Evolutionary conservation across 2,797 vertebrate genomes (phyloP), one percentile per base, ranked within the genome.

Genomic region (Syngnathus acus): DNA sequence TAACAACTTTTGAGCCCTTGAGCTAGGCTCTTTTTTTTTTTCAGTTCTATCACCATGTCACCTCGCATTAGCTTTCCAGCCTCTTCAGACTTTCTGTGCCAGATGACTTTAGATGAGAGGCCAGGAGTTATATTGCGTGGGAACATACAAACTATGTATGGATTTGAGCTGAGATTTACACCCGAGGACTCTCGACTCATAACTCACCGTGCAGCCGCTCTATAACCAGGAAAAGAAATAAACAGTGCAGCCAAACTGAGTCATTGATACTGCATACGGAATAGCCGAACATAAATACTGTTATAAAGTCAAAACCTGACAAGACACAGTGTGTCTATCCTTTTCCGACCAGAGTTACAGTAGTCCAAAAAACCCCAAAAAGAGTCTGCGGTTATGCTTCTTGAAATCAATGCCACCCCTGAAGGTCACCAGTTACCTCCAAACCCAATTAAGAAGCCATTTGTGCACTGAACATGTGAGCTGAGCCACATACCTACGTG

Each of bases 371-470:
- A 21, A 53, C 21, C 10, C n/a, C 1, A 6, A 57, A 37, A 16
- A 13, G 23, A 13, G 26, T 13, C 50, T 21, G 3, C 1, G 9
- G 38, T 42, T 42, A 19, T n/a, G 38, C 38, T 61, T n/a, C 9
- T 42, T 42, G 38, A 61, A 61, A 61, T 62, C 40, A 43, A 43
- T 45, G 40, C 60, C 13, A 9, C n/a, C 60, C 40, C 21, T 42
- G 11, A 16, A 62, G n/a, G 39, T 43, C 21, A 62, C 19, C n/a
- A 13, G 39, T 43, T 62, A 43, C 42, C 60, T 62, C n/a, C 60
- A 62, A 43, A 42, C 21, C 11, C 40, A 62, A 62, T 62, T 62
- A 6, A 58, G 55, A 58, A 58, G 26, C 55, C 32, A 38, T 58
- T 37, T 58, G 55, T 58, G 55, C 38, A 32, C 55, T 58, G 14